Evolutionary conservation across 2,888 invertebrate genomes (phyloP).

Genomic region (Ctena decussata): DNA sequence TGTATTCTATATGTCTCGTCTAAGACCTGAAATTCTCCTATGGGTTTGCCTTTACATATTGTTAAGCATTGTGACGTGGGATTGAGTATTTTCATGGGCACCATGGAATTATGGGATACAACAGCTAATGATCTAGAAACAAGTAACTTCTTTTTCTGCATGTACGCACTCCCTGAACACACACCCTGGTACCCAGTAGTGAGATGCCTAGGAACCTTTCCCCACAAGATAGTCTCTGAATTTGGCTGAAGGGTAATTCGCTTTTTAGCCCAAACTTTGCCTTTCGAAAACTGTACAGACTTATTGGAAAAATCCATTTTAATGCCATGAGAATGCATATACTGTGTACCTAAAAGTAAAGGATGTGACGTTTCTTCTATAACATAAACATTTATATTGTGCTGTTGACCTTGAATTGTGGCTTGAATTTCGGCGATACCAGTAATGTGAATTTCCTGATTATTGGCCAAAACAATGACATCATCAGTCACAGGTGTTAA

Average conservation of each 20-base stretch:
- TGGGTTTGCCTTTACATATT: no score
- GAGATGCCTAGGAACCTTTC: not conserved
- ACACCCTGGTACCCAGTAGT: not conserved
- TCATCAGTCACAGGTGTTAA: not conserved
- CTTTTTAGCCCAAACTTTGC: not conserved
- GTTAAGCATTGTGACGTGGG: not conserved
- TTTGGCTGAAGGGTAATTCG: not conserved
- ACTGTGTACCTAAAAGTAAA: not conserved
- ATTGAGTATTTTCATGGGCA: conserved; percentile 24
- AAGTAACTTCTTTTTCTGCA: conserved; percentile 23
- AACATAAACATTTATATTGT: not conserved
- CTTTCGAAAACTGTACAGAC: not conserved
- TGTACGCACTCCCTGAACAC: conserved; percentile 23
- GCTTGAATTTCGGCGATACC: not conserved
- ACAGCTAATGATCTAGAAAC: conserved; percentile 37
- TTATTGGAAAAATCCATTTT: not conserved
- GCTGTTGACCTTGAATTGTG: not conserved
- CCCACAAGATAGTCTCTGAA: not conserved
- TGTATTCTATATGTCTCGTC: not conserved
- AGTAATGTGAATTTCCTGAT: not conserved
- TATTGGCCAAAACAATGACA: not conserved
- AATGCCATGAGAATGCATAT: not conserved
- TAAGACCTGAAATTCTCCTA: no score
- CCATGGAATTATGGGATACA: conserved; percentile 21
- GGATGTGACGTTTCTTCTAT: not conserved